Evolutionary conservation across 2,888 invertebrate species (phyloP).

Genomic region (Acleris holmiana): DNA sequence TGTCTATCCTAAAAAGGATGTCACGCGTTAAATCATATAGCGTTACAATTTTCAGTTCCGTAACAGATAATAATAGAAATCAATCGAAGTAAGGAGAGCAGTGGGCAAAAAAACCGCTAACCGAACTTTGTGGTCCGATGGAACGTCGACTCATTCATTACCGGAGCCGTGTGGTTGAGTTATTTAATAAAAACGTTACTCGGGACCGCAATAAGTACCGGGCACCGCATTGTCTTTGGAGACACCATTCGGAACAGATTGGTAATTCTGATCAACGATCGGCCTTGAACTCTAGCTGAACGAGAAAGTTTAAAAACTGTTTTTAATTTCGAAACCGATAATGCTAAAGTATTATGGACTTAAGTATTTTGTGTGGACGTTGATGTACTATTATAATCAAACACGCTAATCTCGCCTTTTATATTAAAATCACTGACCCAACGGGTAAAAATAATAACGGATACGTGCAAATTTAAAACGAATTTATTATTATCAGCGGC

Average conservation of each 20-base stretch:
- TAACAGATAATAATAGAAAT: slow-evolving; percentile 71
- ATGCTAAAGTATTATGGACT: not conserved
- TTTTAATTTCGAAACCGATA: not conserved
- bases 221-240: slow-evolving; percentile 48
- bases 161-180: slow-evolving; percentile 67
- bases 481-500: slow-evolving; percentile 29
- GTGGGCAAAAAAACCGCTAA: slow-evolving; percentile 73
- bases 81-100: slow-evolving; percentile 70
- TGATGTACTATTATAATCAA: not conserved
- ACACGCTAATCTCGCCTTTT: not conserved
- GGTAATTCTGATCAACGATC: slow-evolving; percentile 31
- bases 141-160: slow-evolving; percentile 70
- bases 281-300: slow-evolving; percentile 29
- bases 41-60: slow-evolving; percentile 66
- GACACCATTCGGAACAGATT: slow-evolving; percentile 38
- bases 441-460: slow-evolving; percentile 31
- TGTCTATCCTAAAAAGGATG: slow-evolving; percentile 17
- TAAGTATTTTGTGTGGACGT: not conserved
- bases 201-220: slow-evolving; percentile 55
- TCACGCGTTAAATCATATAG: slow-evolving; percentile 44
- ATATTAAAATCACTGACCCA: slow-evolving; percentile 13
- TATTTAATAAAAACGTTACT: slow-evolving; percentile 73
- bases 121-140: slow-evolving; percentile 63
- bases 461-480: slow-evolving; percentile 23
- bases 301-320: not conserved